Evolutionary conservation across 1,140 invertebrate species (phyloP).

Genomic region (Tigriopus japonicus): DNA sequence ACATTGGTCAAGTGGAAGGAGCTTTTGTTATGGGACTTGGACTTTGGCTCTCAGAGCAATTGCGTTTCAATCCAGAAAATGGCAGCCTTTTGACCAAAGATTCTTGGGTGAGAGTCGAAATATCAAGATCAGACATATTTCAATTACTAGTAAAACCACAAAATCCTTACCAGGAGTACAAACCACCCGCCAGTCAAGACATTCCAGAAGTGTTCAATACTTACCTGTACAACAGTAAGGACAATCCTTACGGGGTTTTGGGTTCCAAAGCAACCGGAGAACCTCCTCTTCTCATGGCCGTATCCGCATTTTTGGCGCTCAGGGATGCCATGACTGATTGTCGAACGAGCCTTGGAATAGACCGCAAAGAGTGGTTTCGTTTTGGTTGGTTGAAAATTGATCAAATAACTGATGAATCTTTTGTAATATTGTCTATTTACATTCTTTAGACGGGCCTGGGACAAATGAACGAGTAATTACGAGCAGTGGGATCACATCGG

Average conservation of each 20-base stretch:
- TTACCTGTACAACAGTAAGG: background rate
- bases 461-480: background rate
- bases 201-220: constrained; percentile 6
- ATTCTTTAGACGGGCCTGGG: background rate
- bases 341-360: background rate
- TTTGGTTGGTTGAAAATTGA: background rate
- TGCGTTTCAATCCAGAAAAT: constrained; percentile 23
- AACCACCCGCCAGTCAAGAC: constrained; percentile 9
- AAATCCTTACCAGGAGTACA: constrained; percentile 7
- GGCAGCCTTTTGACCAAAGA: constrained; percentile 23
- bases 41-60: constrained; percentile 25
- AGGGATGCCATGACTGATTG: constrained; percentile 3
- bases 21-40: constrained; percentile 30
- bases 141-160: too few relatives aligned
- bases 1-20: constrained; percentile 31
- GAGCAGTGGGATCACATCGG: too few relatives aligned
- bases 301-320: constrained; percentile 7
- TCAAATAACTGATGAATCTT: background rate
- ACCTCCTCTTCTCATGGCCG: background rate
- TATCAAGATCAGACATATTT: too few relatives aligned
- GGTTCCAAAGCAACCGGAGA: constrained; percentile 11
- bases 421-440: background rate
- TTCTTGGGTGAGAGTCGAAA: constrained; percentile 25
- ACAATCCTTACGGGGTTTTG: constrained; percentile 2
- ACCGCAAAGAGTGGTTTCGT: background rate